These are phyloP conservation scores for Intellagama lesueurii DNA, from an alignment of 2,797 vertebrate species.

Conservation along the genomic window DNA sequence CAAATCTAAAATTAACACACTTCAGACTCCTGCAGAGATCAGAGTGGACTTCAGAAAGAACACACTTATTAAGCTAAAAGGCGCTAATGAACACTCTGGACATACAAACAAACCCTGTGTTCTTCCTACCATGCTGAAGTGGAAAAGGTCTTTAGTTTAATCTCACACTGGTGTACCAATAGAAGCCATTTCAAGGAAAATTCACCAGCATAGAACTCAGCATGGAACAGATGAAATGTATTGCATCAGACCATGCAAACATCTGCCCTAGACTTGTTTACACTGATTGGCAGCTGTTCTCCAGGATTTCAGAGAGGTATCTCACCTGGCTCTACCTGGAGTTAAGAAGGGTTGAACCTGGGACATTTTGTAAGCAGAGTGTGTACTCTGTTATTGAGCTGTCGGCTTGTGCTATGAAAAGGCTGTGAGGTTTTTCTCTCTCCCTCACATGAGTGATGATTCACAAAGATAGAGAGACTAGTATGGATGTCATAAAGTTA, in stretches of 20 bases:
- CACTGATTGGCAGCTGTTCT: neutral
- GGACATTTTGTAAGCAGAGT: neutral
- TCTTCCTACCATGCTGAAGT: conserved; percentile 29
- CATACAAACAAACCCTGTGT: conserved; percentile 37
- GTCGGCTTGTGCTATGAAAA: neutral
- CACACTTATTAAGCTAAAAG: conserved; percentile 48
- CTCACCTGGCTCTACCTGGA: neutral
- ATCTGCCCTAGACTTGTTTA: neutral
- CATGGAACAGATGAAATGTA: neutral
- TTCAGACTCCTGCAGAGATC: conserved; percentile 53
- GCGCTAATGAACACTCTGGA: conserved; percentile 33
- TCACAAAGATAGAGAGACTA: neutral
- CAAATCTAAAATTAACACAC: conserved; percentile 67
- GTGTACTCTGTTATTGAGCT: neutral
- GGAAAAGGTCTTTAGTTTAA: conserved; percentile 31
- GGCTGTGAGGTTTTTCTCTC: neutral
- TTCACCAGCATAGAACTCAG: neutral
- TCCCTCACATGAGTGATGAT: neutral
- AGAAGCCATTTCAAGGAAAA: conserved; percentile 23
- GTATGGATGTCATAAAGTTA: neutral
- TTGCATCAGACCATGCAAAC: neutral
- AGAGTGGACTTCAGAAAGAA: conserved; percentile 57
- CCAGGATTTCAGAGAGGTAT: neutral
- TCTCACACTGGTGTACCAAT: conserved; percentile 36
- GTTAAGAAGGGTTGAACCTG: neutral